phyloP scores from a whole-genome alignment of 2,888 invertebrate species.

The Hirtodrosophila trivittata region DNA sequence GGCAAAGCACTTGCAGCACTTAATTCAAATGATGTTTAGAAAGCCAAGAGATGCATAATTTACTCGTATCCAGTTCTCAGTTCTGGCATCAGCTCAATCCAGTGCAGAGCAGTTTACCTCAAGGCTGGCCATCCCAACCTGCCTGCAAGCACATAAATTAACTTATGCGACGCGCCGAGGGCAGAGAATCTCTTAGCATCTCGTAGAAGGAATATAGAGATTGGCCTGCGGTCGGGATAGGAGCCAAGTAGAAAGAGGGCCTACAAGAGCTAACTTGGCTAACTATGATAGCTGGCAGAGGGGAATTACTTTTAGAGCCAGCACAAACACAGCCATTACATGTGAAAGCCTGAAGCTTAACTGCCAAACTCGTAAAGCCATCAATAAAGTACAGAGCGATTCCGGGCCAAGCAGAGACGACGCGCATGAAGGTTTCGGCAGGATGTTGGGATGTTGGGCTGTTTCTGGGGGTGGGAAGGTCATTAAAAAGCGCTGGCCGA shows the following conservation, averaged over 20 bases:
- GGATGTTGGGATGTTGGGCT: too few relatives aligned
- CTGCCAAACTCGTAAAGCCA: slow-evolving; percentile 54
- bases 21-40: too few relatives aligned
- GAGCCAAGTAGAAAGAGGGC: slow-evolving; percentile 9
- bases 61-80: too few relatives aligned
- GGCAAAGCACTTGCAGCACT: neutral
- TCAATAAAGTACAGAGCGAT: slow-evolving; percentile 66
- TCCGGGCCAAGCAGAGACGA: slow-evolving; percentile 16
- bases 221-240: slow-evolving; percentile 27
- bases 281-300: slow-evolving; percentile 26
- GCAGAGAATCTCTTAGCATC: slow-evolving; percentile 19
- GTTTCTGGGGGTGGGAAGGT: slow-evolving; percentile 1
- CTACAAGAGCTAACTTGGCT: slow-evolving; percentile 1
- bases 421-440: neutral
- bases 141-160: slow-evolving; percentile 40
- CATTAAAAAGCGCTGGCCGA: slow-evolving; percentile 66
- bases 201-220: slow-evolving; percentile 46
- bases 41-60: too few relatives aligned
- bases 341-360: slow-evolving; percentile 62
- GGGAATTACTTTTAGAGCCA: slow-evolving; percentile 66
- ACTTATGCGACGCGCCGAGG: slow-evolving; percentile 45
- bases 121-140: too few relatives aligned
- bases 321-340: slow-evolving; percentile 73
- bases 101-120: slow-evolving; percentile 5
- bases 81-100: neutral